Evolutionary conservation across 2,113 vertebrate species (phyloP).

Genomic region (Apteryx mantelli): DNA sequence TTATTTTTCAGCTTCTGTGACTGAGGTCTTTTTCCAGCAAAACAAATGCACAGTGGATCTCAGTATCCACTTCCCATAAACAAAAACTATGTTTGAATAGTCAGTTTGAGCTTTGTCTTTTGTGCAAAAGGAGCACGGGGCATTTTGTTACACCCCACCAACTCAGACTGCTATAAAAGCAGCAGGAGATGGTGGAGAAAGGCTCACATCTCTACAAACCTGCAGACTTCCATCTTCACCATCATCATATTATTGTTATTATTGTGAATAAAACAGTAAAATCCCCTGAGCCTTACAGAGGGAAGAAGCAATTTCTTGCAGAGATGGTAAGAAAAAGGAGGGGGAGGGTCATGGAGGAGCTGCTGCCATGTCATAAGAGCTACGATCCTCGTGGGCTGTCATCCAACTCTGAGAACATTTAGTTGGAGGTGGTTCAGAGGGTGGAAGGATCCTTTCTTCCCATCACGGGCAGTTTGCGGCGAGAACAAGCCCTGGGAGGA

Average conservation of each 20-base stretch:
- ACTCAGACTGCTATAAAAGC: not conserved
- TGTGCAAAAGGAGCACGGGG: not conserved
- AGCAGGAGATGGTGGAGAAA: not conserved
- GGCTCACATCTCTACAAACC: not conserved
- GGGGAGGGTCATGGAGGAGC: not conserved
- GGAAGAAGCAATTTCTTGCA: not conserved
- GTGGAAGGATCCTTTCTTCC: not conserved
- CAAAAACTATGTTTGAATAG: not conserved
- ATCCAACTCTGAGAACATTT: not conserved
- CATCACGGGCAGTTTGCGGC: not conserved
- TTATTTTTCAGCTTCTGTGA: not conserved
- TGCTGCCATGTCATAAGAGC: not conserved
- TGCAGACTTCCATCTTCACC: not conserved
- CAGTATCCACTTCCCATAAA: not conserved
- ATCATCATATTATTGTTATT: not conserved
- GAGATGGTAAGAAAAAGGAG: not conserved
- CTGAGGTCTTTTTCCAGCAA: not conserved
- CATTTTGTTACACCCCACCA: not conserved
- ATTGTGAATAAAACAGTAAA: not conserved
- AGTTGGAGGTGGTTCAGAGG: not conserved
- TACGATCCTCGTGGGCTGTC: not conserved
- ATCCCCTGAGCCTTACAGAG: not conserved
- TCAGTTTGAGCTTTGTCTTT: not conserved
- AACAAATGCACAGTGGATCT: not conserved
- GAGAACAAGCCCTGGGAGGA: not conserved